phyloP scores from a whole-genome alignment of 2,888 invertebrate genomes.

The Myathropa florea region DNA sequence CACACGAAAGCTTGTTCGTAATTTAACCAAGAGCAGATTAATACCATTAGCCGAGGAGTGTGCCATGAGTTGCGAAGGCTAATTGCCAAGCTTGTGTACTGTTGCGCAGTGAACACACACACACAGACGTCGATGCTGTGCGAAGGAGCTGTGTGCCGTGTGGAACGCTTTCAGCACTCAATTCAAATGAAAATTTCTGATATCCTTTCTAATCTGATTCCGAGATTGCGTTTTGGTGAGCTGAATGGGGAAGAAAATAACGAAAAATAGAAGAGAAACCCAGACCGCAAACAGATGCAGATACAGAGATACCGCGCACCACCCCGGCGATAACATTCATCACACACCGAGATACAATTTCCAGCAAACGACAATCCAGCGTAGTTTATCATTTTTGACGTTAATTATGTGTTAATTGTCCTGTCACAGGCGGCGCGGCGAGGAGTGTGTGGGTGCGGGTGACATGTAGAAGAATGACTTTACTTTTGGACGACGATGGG shows the following conservation, averaged over 20 bases:
- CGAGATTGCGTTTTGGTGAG: not conserved
- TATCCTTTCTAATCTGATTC: conserved; percentile 30
- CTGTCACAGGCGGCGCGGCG: conserved; percentile 52
- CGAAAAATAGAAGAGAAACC: not conserved
- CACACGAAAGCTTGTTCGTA: conserved; percentile 55
- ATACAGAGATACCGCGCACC: not conserved
- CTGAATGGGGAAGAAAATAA: not conserved
- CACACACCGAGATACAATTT: conserved; percentile 34
- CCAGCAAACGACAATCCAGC: conserved; percentile 37
- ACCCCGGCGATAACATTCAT: conserved; percentile 37
- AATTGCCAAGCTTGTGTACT: conserved; percentile 53
- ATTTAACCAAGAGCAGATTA: conserved; percentile 62
- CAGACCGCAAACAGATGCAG: not conserved
- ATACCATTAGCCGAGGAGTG: conserved; percentile 52
- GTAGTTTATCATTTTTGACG: conserved; percentile 69
- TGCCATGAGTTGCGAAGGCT: conserved; percentile 47
- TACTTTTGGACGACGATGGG: not conserved
- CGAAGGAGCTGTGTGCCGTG: no score
- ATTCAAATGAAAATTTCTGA: conserved; percentile 41
- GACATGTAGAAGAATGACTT: conserved; percentile 22
- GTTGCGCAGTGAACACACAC: conserved; percentile 23
- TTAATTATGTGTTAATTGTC: conserved; percentile 70
- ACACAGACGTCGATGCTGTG: not conserved
- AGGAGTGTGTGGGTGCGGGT: conserved; percentile 5
- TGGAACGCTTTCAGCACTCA: conserved; percentile 16